Conservation (phyloP, 1,140 invertebrate species). For the Diachasma alloeum region DNA sequence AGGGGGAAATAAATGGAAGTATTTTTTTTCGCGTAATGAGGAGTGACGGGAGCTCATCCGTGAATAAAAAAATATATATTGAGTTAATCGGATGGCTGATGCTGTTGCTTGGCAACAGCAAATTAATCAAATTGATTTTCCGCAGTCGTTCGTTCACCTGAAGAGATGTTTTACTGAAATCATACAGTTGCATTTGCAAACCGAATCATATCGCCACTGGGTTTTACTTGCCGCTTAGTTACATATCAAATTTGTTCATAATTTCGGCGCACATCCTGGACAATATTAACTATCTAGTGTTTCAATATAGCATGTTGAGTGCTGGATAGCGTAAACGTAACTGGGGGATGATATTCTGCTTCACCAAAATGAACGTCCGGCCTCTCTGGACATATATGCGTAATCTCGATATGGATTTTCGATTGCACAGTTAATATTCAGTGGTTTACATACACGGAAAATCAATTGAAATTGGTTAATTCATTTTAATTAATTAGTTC, state of each 20-base stretch:
- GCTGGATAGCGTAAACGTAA: not conserved
- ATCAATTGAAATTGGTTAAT: not conserved
- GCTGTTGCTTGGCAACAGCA: not conserved
- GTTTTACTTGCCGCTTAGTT: not conserved
- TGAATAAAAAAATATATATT: not conserved
- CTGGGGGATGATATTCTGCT: not conserved
- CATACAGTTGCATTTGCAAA: not conserved
- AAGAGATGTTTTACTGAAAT: not conserved
- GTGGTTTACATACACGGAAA: not conserved
- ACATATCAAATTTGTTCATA: slow-evolving; percentile 1
- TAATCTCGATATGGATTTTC: not conserved
- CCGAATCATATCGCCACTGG: not conserved
- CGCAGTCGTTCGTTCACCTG: not conserved
- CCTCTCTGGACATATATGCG: not conserved
- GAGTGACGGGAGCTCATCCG: not conserved
- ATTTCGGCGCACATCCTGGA: not conserved
- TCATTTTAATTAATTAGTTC: not conserved
- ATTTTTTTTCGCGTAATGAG: not conserved
- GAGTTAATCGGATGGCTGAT: not conserved
- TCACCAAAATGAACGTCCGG: not conserved
- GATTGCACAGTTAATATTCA: not conserved
- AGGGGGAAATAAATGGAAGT: not conserved
- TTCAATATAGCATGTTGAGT: not conserved
- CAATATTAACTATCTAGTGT: not conserved
- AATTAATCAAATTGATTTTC: not conserved